Conservation (phyloP, 2,888 invertebrate genomes). For the Callimorpha dominula region DNA sequence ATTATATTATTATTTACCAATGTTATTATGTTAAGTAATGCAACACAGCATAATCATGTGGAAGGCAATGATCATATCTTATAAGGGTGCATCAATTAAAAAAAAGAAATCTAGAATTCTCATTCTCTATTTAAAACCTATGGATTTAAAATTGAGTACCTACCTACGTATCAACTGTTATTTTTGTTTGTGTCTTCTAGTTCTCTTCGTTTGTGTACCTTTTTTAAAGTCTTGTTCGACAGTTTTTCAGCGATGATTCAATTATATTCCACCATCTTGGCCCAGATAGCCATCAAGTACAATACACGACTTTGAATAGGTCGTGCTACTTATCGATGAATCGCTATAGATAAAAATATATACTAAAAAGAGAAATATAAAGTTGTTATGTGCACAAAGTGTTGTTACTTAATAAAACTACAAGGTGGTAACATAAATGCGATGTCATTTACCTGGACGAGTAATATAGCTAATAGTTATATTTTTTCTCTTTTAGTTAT, state of each 20-base stretch:
- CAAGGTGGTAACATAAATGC: background rate
- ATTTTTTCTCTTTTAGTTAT: background rate
- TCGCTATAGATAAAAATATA: background rate
- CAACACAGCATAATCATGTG: background rate
- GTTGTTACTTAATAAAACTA: background rate
- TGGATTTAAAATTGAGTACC: background rate
- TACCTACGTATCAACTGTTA: background rate
- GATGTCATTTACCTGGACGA: background rate
- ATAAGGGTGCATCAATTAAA: background rate
- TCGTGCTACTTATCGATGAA: background rate
- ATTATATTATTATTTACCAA: too few relatives aligned
- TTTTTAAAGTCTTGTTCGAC: background rate
- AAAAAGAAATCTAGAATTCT: background rate
- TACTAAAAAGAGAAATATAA: background rate
- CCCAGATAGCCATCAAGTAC: background rate
- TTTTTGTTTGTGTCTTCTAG: background rate
- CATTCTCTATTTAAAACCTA: too few relatives aligned
- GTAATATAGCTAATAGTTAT: background rate
- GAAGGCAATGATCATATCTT: background rate
- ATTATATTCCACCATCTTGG: background rate
- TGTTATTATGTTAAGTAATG: background rate
- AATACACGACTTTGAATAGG: background rate
- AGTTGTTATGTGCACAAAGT: background rate
- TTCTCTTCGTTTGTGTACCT: background rate
- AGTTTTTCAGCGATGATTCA: background rate